Conservation (phyloP, 2,113 vertebrate species). For the Glareola pratincola region DNA sequence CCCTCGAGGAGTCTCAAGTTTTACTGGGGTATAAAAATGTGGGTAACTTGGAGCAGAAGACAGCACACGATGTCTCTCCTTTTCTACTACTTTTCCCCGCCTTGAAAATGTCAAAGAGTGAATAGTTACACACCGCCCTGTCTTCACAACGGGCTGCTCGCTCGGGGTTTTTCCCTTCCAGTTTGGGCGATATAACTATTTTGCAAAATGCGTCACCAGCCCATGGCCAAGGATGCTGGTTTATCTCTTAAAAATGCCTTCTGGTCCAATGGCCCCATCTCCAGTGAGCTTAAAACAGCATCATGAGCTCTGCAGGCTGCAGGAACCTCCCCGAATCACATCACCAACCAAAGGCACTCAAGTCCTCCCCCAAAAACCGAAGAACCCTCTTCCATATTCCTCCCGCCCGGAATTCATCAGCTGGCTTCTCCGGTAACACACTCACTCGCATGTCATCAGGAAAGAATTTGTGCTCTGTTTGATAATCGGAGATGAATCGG, state of each 20-base stretch:
- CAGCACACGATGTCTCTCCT: not conserved
- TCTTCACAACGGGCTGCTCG: not conserved
- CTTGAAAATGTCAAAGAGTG: not conserved
- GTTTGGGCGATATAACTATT: not conserved
- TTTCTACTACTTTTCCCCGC: accelerated
- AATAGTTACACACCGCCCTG: not conserved
- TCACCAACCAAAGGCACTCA: not conserved
- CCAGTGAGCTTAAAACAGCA: not conserved
- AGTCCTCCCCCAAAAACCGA: not conserved
- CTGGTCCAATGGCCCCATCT: not conserved
- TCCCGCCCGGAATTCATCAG: not conserved
- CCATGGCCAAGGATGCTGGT: not conserved
- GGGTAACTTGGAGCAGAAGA: not conserved
- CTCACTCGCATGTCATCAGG: not conserved
- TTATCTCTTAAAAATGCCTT: not conserved
- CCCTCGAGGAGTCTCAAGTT: accelerated
- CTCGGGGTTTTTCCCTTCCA: not conserved
- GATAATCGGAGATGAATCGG: not conserved
- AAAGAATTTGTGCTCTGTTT: constrained; percentile 38
- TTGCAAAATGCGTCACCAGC: not conserved
- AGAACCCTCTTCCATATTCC: not conserved
- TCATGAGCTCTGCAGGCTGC: not conserved
- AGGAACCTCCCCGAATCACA: not conserved
- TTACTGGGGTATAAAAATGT: not conserved
- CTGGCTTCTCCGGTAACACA: not conserved